Conservation (phyloP, 2,113 vertebrate species). For the Madoqua kirkii region DNA sequence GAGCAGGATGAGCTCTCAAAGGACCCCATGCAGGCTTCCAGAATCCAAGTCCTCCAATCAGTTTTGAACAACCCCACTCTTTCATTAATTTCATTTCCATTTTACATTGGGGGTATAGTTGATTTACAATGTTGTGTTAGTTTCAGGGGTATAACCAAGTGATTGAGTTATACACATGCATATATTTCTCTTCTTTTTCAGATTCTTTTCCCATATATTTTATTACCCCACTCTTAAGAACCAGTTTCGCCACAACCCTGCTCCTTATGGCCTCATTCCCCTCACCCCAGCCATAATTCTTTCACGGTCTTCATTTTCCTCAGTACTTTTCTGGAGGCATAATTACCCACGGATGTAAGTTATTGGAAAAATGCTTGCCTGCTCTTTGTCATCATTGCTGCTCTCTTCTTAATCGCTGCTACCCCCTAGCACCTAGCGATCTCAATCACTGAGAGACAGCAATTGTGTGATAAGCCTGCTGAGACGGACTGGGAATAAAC, state of each 20-base stretch:
- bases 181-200: background rate
- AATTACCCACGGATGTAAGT: background rate
- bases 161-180: background rate
- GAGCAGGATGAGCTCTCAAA: background rate
- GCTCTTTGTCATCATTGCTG: background rate
- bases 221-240: background rate
- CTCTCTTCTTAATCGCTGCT: background rate
- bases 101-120: background rate
- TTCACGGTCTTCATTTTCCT: background rate
- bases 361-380: background rate
- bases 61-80: background rate
- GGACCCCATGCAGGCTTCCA: background rate
- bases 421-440: background rate
- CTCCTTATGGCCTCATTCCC: background rate
- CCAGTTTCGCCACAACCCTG: background rate
- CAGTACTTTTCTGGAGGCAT: background rate
- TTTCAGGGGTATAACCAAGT: background rate
- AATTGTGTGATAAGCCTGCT: background rate
- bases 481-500: background rate
- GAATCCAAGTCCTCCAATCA: background rate
- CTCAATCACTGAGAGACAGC: background rate
- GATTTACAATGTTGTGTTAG: background rate
- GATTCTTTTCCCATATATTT: background rate
- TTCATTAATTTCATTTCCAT: background rate
- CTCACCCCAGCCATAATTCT: background rate